Percentiles rank a stretch among this genome's conserved stretches.
Evolutionary conservation across 2,888 invertebrate genomes (phyloP).

Genomic region (Stenichneumon culpator): DNA sequence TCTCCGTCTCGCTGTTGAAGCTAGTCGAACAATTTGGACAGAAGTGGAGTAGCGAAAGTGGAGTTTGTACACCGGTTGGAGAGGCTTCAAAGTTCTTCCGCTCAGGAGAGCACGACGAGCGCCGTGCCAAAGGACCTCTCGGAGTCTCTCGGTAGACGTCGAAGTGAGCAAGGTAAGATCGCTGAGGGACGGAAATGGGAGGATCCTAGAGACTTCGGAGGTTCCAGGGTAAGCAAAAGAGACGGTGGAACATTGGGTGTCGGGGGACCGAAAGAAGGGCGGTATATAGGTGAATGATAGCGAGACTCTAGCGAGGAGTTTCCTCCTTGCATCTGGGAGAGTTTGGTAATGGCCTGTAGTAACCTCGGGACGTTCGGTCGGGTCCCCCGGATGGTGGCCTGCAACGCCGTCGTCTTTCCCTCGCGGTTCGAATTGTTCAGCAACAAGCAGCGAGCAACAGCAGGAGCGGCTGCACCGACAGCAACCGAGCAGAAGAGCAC

Average conservation of each 20-base stretch:
- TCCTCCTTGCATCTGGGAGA: constrained; percentile 70
- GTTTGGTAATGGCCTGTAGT: constrained; percentile 83
- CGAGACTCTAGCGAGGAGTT: neutral
- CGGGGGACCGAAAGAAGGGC: constrained; percentile 14
- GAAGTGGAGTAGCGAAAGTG: constrained; percentile 12
- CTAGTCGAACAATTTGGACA: constrained; percentile 14
- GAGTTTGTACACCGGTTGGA: constrained; percentile 5
- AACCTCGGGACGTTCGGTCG: constrained; percentile 75
- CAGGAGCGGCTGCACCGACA: constrained; percentile 37
- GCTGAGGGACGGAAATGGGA: constrained; percentile 53
- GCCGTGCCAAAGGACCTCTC: constrained; percentile 13
- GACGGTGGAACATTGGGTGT: constrained; percentile 1
- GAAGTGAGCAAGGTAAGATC: constrained; percentile 18
- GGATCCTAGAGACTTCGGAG: neutral
- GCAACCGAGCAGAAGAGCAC: constrained; percentile 56
- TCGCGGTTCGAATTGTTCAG: constrained; percentile 39
- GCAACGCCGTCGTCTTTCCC: constrained; percentile 44
- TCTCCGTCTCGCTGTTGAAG: neutral
- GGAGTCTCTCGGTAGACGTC: constrained; percentile 15
- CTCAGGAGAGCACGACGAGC: constrained; percentile 9
- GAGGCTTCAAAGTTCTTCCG: constrained; percentile 28
- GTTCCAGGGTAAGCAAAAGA: constrained; percentile 1
- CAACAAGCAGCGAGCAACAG: constrained; percentile 40
- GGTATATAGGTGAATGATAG: constrained; percentile 3
- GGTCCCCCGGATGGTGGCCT: constrained; percentile 71